phyloP scores from a whole-genome alignment of 2,888 invertebrate species.

The Mechanitis mazaeus region DNA sequence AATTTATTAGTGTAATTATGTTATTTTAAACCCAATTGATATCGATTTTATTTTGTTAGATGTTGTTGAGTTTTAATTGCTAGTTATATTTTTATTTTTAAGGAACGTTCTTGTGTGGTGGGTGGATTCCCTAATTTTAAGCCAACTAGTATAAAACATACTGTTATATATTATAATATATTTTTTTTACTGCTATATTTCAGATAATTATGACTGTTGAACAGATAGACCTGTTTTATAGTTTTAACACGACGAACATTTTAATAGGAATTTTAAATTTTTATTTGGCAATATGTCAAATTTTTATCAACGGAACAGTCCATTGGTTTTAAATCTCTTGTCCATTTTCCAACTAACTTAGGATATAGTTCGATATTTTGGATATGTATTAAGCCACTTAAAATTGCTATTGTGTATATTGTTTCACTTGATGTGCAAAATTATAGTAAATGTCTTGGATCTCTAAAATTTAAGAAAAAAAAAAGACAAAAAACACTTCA shows the following conservation, averaged over 20 bases:
- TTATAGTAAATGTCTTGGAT: slow-evolving; percentile 77
- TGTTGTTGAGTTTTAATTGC: slow-evolving; percentile 6
- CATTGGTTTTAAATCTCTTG: slow-evolving; percentile 65
- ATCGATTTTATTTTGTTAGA: slow-evolving; percentile 6
- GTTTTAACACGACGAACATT: slow-evolving; percentile 58
- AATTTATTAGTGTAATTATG: slow-evolving; percentile 5
- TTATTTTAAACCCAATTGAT: slow-evolving; percentile 1
- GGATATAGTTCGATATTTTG: slow-evolving; percentile 73
- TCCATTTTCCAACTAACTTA: slow-evolving; percentile 74
- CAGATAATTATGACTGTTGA: slow-evolving; percentile 73
- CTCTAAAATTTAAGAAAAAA: slow-evolving; percentile 73
- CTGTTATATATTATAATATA: slow-evolving; percentile 67
- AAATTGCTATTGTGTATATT: slow-evolving; percentile 73
- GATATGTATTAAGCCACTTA: slow-evolving; percentile 73
- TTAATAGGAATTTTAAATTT: slow-evolving; percentile 60
- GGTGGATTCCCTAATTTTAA: slow-evolving; percentile 33
- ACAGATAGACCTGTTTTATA: slow-evolving; percentile 68
- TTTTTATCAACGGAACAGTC: slow-evolving; percentile 54
- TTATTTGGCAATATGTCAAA: slow-evolving; percentile 37
- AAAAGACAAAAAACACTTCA: slow-evolving; percentile 75
- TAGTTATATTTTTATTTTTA: slow-evolving; percentile 6
- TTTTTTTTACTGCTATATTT: slow-evolving; percentile 73
- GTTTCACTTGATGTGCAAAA: slow-evolving; percentile 75
- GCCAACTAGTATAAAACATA: slow-evolving; percentile 57
- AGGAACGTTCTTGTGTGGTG: slow-evolving; percentile 8